Evolutionary conservation across 2,888 invertebrate species (phyloP).

Genomic region (Sinhomidia bicolor): DNA sequence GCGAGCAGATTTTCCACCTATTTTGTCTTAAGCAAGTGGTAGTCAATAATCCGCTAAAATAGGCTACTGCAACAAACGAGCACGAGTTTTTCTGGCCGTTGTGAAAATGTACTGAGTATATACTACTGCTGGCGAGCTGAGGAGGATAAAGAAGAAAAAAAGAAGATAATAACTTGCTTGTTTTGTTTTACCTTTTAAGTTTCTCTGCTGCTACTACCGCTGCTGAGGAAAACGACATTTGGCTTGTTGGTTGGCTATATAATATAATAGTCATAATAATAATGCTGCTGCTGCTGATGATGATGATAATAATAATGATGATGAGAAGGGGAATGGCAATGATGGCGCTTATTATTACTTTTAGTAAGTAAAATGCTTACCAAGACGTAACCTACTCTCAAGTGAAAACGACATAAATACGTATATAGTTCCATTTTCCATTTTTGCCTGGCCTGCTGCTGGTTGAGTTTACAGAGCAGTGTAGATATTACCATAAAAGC

Average conservation of each 20-base stretch:
- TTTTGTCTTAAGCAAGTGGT: background rate
- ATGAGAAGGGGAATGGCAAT: constrained; percentile 3
- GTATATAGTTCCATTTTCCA: background rate
- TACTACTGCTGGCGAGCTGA: too few species aligned
- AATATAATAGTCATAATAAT: constrained; percentile 25
- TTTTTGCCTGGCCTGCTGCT: background rate
- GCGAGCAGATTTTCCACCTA: background rate
- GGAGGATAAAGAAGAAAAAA: too few species aligned
- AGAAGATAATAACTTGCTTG: background rate
- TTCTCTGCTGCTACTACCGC: background rate
- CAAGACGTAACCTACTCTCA: background rate
- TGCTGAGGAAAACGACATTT: background rate
- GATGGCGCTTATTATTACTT: constrained; percentile 34
- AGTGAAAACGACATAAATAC: too few species aligned
- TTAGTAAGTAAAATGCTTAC: constrained; percentile 25
- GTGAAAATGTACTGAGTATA: too few species aligned
- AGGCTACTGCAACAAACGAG: background rate
- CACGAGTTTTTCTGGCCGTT: background rate
- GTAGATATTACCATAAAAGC: background rate
- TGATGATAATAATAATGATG: background rate
- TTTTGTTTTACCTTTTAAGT: constrained; percentile 17
- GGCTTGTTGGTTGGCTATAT: background rate
- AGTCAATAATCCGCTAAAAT: constrained; percentile 13
- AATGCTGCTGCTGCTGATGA: too few species aligned
- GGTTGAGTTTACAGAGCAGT: too few species aligned